phyloP scores from a whole-genome alignment of 2,797 vertebrate species.

The Lacerta viridis region DNA sequence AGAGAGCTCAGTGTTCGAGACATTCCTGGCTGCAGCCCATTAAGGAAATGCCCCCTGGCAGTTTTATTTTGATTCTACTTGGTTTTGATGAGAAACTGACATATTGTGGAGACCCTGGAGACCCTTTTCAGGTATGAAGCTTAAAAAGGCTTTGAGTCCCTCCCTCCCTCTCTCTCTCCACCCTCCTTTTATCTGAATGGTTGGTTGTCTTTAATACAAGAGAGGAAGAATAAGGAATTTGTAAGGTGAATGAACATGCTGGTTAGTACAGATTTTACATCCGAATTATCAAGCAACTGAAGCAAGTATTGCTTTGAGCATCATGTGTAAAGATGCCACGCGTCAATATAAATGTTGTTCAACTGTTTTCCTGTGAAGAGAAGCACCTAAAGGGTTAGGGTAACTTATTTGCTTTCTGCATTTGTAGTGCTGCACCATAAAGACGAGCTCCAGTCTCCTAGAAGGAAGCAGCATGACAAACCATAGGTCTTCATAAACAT shows the following conservation, averaged over 20 bases:
- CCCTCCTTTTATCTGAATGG: not conserved
- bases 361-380: not conserved
- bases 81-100: not conserved
- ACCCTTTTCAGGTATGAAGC: not conserved
- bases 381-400: not conserved
- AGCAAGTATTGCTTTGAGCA: not conserved
- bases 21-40: not conserved
- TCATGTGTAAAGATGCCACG: not conserved
- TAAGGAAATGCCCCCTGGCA: not conserved
- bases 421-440: not conserved
- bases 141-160: not conserved
- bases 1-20: slow-evolving; percentile 2
- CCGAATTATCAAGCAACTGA: not conserved
- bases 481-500: not conserved
- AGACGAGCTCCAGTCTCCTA: not conserved
- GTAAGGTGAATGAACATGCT: not conserved
- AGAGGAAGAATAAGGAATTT: not conserved
- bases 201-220: not conserved
- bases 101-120: not conserved
- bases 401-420: not conserved
- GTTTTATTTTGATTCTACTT: slow-evolving; percentile 4
- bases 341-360: not conserved
- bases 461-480: not conserved
- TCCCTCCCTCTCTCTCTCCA: too few species aligned
- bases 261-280: not conserved